Conservation (phyloP, 2,113 vertebrate species). For the Otis tarda region DNA sequence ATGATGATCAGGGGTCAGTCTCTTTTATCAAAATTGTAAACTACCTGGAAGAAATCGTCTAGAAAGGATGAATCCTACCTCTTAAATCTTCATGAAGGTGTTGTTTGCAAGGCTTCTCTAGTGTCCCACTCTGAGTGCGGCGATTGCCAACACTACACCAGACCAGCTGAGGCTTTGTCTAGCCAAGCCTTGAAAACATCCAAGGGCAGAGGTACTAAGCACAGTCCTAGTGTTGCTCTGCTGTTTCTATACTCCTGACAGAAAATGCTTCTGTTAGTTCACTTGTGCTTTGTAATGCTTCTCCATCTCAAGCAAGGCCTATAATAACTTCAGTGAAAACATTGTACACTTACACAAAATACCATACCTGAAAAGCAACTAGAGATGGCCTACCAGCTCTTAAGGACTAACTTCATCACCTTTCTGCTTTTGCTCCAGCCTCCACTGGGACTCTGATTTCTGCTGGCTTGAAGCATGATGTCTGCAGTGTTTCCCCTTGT, state of each 20-base stretch:
- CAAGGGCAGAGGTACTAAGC: background rate
- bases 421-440: background rate
- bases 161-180: background rate
- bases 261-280: background rate
- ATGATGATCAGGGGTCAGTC: background rate
- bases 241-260: background rate
- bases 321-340: background rate
- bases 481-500: background rate
- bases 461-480: background rate
- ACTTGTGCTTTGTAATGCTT: background rate
- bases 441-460: background rate
- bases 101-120: background rate
- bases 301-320: background rate
- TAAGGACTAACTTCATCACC: background rate
- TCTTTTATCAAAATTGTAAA: background rate
- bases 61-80: background rate
- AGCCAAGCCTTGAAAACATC: background rate
- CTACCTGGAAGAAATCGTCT: background rate
- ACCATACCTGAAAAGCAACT: background rate
- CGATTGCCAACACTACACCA: background rate
- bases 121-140: fast-evolving
- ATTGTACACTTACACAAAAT: background rate
- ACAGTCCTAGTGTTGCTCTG: background rate
- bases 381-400: background rate
- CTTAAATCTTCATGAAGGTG: background rate